Conservation (phyloP, 2,797 vertebrate species). For the Scolopax bukidnonensis region DNA sequence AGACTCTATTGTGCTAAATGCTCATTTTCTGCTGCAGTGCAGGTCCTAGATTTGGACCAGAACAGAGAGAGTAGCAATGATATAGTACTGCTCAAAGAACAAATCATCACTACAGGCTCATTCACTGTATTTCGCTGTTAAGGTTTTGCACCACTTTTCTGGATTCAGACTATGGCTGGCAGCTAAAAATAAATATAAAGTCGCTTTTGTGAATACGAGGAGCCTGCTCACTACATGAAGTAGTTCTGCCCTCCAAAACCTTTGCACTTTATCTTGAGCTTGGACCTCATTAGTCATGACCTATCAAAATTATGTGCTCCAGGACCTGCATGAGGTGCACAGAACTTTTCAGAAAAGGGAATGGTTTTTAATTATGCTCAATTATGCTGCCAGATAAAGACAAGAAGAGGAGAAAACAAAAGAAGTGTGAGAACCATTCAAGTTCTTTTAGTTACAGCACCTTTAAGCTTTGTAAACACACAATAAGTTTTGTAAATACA, state of each 20-base stretch:
- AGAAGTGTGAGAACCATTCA: neutral
- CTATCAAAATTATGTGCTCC: neutral
- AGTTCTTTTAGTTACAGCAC: neutral
- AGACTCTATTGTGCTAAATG: neutral
- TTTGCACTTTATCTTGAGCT: neutral
- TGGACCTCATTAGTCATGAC: neutral
- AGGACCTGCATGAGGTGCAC: neutral
- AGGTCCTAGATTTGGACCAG: conserved; percentile 21
- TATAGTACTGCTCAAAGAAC: neutral
- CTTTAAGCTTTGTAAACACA: neutral
- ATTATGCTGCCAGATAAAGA: neutral
- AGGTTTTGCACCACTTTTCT: neutral
- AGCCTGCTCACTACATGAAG: neutral
- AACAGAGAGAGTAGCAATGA: neutral
- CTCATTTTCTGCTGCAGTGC: conserved; percentile 51
- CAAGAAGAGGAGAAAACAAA: neutral
- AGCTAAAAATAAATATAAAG: neutral
- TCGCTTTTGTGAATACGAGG: neutral
- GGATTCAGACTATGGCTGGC: neutral
- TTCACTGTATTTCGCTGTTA: neutral
- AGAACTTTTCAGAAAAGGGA: neutral
- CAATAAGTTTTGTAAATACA: neutral
- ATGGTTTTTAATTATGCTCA: neutral
- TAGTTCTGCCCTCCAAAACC: neutral
- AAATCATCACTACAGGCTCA: neutral